phyloP scores from a whole-genome alignment of 2,888 invertebrate genomes.

The Eristalis intricaria region DNA sequence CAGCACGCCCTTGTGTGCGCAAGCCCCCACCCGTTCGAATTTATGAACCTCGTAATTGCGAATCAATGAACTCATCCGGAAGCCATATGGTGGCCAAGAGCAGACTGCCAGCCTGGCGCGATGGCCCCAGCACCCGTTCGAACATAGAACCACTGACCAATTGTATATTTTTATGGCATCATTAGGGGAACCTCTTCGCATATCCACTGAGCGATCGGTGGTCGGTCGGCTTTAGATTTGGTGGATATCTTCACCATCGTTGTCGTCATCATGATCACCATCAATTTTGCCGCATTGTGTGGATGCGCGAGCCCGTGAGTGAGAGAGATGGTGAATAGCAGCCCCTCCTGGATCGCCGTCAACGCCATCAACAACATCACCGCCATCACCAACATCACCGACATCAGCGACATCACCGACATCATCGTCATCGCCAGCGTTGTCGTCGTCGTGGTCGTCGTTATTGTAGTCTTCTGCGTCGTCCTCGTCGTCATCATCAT shows the following conservation, averaged over 20 bases:
- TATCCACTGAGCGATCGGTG: slow-evolving; percentile 55
- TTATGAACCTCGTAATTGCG: slow-evolving; percentile 42
- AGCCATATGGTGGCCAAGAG: slow-evolving; percentile 58
- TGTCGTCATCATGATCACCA: slow-evolving; percentile 70
- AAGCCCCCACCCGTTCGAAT: background rate
- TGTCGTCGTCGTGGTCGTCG: background rate
- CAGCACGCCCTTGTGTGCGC: background rate
- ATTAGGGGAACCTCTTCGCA: slow-evolving; percentile 65
- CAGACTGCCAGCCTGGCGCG: background rate
- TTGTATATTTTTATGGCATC: slow-evolving; percentile 70
- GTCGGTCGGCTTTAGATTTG: slow-evolving; percentile 62
- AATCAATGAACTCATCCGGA: slow-evolving; percentile 62
- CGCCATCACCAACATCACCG: slow-evolving; percentile 18
- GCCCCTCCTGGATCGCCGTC: slow-evolving; percentile 36
- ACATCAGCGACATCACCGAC: background rate
- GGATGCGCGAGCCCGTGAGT: background rate
- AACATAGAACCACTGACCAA: slow-evolving; percentile 61
- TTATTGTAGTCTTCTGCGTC: background rate
- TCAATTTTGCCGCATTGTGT: slow-evolving; percentile 59
- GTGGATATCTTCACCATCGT: slow-evolving; percentile 64
- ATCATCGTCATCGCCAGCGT: background rate
- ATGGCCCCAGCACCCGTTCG: slow-evolving; percentile 6
- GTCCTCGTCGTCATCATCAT: slow-evolving; percentile 52
- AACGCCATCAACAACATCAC: slow-evolving; percentile 60
- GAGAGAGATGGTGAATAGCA: background rate